Base-by-base conservation (phyloP, 23 tunicate genomes). In the Trididemnum clinides region DNA sequence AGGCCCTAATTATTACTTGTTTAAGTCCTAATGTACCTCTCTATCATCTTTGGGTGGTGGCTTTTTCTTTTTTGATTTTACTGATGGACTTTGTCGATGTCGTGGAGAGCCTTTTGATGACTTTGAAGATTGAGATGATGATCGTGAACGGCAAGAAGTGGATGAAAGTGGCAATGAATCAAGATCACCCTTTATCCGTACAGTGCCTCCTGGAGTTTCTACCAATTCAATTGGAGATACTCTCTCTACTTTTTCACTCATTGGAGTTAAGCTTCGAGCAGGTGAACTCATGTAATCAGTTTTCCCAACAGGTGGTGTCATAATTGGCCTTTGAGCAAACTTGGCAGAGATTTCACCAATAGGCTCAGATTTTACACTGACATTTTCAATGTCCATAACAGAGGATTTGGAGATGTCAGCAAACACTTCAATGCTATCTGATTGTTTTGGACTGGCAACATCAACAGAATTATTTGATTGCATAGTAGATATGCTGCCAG, bases 191-290 rank as follows among this genome's bases (percentile, higher is more conserved):
- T 78, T 78, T 2, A 51, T 78, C 15, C 66, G 50, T 7, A 78
- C 83, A 2, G 83, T 51, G 23, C 64, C 65, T 51, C 29, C 80
- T 20, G 80, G 21, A 51, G 83, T 51, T 51, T 78, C 83, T 12
- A 78, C 51, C 39, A 54, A 19, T 78, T 78, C 83, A 78, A 78
- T 29, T 2, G 83, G 83, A 7, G 83, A 78, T 7, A 35, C 50
- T 29, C 34, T 12, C 51, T 54, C 83, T 2, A 78, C 4, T 28
- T 78, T 78, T 29, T 78, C 83, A 51, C 83, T 78, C 66, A 78
- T 30, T 26, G 83, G 83, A 28, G 83, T 78, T 25, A 78, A 51
- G 25, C 83, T 78, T n/a, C 83, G 28, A 23, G 65, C 51, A 7
- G 83, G 83, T 29, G 83, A 78, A 78, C 38, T 19, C 15, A 69